Evolutionary conservation across 2,888 invertebrate genomes (phyloP), one percentile per base, ranked within the genome.

Genomic region (Deroplatys truncata): DNA sequence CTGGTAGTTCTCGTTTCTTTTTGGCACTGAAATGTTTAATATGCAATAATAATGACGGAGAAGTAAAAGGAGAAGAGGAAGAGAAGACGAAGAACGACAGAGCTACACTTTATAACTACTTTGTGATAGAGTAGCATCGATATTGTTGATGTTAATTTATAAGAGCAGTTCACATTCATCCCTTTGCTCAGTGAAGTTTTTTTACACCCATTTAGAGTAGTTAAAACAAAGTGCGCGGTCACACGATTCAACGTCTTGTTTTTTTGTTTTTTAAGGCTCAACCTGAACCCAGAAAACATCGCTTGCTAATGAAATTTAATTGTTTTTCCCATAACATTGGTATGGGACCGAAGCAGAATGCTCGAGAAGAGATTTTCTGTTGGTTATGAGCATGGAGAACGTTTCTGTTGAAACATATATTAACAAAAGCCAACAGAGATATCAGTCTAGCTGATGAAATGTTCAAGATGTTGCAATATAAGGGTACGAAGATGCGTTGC

Each of bases 121-220:
- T 28, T 82, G 86, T 86, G 82, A 82, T 86, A 31, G 29, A 29
- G 29, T 82, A 72, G 86, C 86, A 86, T 86, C 86, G 82, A n/a
- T 49, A 29, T 86, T 56, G 16, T 86, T 86, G 28, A 86, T 86
- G 56, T 72, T 72, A 56, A 56, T 56, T 56, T 56, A 56, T 56
- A 86, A 29, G 20, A 82, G 82, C 29, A 56, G 28, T 72, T 86
- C 28, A 84, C 84, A 88, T 84, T 84, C 84, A 88, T 84, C 88
- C 88, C 49, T 88, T 84, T 88, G 88, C 84, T 84, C 88, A 84
- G 49, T 84, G 43, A 35, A 84, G 28, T 49, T 88, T 84, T 28
- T 29, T 35, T 28, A 31, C 88, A 29, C 86, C 86, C 86, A 86
- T 72, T n/a, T 29, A 82, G 86, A 82, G 72, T 82, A 86, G 28